Evolutionary conservation across 2,888 invertebrate genomes (phyloP).

Genomic region (Dysmachus trigonus): DNA sequence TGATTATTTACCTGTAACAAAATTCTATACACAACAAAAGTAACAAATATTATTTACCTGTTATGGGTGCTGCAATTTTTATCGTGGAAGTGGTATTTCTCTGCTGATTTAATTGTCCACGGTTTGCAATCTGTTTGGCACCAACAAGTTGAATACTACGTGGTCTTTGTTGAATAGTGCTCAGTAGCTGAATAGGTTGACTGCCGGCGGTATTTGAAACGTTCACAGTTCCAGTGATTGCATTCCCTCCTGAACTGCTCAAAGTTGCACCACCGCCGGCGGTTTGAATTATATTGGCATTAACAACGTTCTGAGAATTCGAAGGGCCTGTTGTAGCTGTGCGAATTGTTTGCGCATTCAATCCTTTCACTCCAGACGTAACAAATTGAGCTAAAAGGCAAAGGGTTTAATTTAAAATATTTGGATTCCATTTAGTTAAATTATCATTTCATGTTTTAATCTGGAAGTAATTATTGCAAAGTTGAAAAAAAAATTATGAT

Average conservation of each 20-base stretch:
- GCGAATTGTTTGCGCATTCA: conserved; percentile 63
- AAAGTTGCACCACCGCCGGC: conserved; percentile 40
- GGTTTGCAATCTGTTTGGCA: conserved; percentile 59
- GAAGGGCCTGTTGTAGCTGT: conserved; percentile 53
- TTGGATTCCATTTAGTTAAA: neutral
- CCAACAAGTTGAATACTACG: conserved; percentile 63
- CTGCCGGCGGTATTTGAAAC: conserved; percentile 49
- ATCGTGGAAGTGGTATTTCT: conserved; percentile 61
- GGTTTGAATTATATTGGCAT: conserved; percentile 46
- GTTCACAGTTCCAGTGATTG: conserved; percentile 41
- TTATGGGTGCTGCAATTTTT: conserved; percentile 61
- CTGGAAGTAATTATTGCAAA: neutral
- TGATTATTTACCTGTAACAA: neutral
- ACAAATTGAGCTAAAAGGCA: conserved; percentile 67
- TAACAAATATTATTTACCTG: conserved; percentile 56
- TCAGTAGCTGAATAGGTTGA: conserved; percentile 58
- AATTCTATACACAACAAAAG: neutral
- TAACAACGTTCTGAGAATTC: conserved; percentile 40
- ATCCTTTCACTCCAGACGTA: conserved; percentile 72
- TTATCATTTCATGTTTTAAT: neutral
- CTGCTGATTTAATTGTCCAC: conserved; percentile 56
- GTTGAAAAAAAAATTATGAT: too few relatives aligned
- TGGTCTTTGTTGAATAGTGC: conserved; percentile 60
- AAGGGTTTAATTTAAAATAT: conserved; percentile 24
- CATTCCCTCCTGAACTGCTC: conserved; percentile 18